Conservation (phyloP, 1,140 invertebrate species). For the Drosophila eugracilis region DNA sequence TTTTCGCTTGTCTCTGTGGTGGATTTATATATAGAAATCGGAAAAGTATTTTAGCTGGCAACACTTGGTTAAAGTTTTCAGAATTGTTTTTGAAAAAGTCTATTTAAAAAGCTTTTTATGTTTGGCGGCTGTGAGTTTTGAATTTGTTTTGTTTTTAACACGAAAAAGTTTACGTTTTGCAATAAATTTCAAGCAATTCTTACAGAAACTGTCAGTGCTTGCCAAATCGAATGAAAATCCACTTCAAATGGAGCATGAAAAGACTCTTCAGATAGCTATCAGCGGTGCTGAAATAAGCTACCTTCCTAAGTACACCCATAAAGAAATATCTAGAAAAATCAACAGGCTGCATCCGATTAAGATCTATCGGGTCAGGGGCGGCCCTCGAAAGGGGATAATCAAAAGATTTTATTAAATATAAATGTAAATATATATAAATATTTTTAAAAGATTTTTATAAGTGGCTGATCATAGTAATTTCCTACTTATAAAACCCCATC, state of each 20-base stretch:
- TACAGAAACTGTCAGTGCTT: conserved; percentile 43
- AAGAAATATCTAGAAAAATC: conserved; percentile 49
- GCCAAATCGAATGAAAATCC: conserved; percentile 50
- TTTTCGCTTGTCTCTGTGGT: conserved; percentile 50
- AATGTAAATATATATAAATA: too few species aligned
- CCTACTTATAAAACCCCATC: not conserved
- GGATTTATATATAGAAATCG: conserved; percentile 27
- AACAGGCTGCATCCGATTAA: conserved; percentile 40
- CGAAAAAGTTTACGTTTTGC: conserved; percentile 41
- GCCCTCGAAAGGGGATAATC: not conserved
- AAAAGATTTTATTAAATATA: not conserved
- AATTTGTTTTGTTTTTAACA: conserved; percentile 4
- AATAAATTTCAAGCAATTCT: conserved; percentile 33
- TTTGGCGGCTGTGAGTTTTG: conserved; percentile 58
- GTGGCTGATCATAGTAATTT: not conserved
- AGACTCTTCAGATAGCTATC: conserved; percentile 61
- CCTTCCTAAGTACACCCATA: conserved; percentile 45
- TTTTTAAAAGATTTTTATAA: not conserved
- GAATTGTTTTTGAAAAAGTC: conserved; percentile 40
- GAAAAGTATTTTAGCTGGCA: conserved; percentile 46
- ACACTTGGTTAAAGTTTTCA: conserved; percentile 49
- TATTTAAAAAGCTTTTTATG: conserved; percentile 14
- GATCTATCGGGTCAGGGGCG: conserved; percentile 23
- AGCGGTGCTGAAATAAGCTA: conserved; percentile 42
- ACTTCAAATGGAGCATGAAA: conserved; percentile 54